Conservation (phyloP, 2,797 vertebrate species). For the Schizothorax lantsangensis region DNA sequence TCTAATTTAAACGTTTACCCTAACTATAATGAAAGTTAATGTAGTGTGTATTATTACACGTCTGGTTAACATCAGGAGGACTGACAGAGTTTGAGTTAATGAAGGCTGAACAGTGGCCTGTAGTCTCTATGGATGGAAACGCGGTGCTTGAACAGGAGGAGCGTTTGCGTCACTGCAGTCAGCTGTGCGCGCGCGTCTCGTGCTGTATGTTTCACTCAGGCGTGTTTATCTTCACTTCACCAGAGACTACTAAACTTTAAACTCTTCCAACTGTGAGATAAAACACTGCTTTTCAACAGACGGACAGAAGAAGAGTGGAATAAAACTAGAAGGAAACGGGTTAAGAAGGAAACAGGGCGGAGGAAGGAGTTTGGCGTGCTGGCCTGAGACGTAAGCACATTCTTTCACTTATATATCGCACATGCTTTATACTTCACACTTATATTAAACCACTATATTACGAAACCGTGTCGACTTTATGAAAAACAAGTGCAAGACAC, state of each 20-base stretch:
- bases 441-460: not conserved
- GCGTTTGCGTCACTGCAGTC: slow-evolving; percentile 46
- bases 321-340: slow-evolving; percentile 54
- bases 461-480: not conserved
- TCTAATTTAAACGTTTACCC: not conserved
- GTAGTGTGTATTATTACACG: not conserved
- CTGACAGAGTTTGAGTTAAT: not conserved
- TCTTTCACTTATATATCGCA: slow-evolving; percentile 14
- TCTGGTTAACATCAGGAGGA: not conserved
- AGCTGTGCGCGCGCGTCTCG: slow-evolving; percentile 47
- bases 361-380: slow-evolving; percentile 47
- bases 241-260: not conserved
- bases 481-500: not conserved
- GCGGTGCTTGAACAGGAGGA: not conserved
- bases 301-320: slow-evolving; percentile 26
- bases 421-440: slow-evolving; percentile 3
- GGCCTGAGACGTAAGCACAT: slow-evolving; percentile 53
- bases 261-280: not conserved
- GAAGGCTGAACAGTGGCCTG: not conserved
- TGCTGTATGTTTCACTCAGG: not conserved
- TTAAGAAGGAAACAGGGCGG: slow-evolving; percentile 1
- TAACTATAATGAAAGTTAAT: not conserved
- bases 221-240: slow-evolving; percentile 14
- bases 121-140: not conserved
- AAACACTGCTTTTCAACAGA: not conserved